These are phyloP conservation scores for Kryptolebias ocellatus DNA, from an alignment of 2,797 vertebrate genomes.

Conservation along the genomic window DNA sequence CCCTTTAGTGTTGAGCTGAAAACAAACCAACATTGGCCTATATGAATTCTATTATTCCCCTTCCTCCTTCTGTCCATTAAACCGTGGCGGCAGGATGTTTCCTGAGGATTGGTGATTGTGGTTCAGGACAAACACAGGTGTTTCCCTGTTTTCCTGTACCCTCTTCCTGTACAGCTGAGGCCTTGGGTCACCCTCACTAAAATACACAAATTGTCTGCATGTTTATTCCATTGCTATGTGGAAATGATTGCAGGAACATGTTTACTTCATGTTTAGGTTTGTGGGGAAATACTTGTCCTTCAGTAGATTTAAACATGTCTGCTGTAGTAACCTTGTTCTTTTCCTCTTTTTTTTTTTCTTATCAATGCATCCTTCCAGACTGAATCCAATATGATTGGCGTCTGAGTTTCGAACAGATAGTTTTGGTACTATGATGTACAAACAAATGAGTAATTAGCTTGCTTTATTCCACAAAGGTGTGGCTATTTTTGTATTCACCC, in stretches of 20 bases:
- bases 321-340: background rate
- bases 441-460: conserved; percentile 6
- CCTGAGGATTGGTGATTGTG: conserved; percentile 69
- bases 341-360: background rate
- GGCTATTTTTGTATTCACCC: background rate
- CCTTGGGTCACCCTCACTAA: conserved; percentile 34
- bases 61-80: conserved; percentile 60
- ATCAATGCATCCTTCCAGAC: background rate
- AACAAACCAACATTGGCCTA: conserved; percentile 17
- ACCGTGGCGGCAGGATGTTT: conserved; percentile 68
- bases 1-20: conserved; percentile 19
- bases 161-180: conserved; percentile 74
- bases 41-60: conserved; percentile 40
- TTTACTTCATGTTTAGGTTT: conserved; percentile 2
- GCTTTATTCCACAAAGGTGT: conserved; percentile 6
- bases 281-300: conserved; percentile 6
- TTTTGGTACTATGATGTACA: background rate
- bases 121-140: conserved; percentile 81
- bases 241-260: conserved; percentile 3
- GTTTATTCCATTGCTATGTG: conserved; percentile 55
- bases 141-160: conserved; percentile 69
- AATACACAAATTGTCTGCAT: conserved; percentile 41
- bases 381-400: background rate
- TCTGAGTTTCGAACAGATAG: background rate
- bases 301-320: background rate